Percentiles rank a stretch among this genome's conserved stretches.
Conservation (phyloP, 2,113 vertebrate species). For the Campylorhamphus procurvoides region DNA sequence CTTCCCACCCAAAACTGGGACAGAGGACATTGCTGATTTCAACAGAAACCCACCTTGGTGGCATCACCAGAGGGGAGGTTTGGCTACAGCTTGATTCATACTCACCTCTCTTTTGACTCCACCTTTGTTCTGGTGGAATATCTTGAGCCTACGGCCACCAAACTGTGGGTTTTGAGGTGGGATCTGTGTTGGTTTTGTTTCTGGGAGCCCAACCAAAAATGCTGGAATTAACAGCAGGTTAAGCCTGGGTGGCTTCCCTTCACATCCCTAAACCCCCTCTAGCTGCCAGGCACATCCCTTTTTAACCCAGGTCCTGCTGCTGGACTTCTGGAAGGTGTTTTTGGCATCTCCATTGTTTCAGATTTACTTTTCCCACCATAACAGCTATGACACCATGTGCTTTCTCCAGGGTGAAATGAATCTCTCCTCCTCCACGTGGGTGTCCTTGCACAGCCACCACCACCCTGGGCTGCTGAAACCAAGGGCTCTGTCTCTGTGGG, state of each 20-base stretch:
- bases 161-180: not conserved
- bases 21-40: not conserved
- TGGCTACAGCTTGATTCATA: not conserved
- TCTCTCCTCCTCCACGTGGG: fast-evolving
- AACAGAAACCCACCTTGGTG: not conserved
- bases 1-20: not conserved
- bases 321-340: not conserved
- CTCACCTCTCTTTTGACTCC: not conserved
- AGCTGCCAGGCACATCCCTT: not conserved
- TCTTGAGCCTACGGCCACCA: not conserved
- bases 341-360: not conserved
- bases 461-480: not conserved
- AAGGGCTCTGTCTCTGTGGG: fast-evolving
- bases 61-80: not conserved
- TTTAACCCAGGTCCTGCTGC: not conserved
- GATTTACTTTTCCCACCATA: not conserved
- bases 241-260: not conserved
- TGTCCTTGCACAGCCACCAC: not conserved
- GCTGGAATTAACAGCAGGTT: not conserved
- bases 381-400: not conserved
- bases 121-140: fast-evolving
- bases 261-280: not conserved
- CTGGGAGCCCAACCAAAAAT: not conserved
- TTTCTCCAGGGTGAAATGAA: not conserved
- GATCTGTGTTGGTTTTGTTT: not conserved